A percentile compares a stretch with the other conserved stretches of the same genome.
Conservation (phyloP, 37 sponge, comb jelly and placozoan species). For the Halichondria panicea region DNA sequence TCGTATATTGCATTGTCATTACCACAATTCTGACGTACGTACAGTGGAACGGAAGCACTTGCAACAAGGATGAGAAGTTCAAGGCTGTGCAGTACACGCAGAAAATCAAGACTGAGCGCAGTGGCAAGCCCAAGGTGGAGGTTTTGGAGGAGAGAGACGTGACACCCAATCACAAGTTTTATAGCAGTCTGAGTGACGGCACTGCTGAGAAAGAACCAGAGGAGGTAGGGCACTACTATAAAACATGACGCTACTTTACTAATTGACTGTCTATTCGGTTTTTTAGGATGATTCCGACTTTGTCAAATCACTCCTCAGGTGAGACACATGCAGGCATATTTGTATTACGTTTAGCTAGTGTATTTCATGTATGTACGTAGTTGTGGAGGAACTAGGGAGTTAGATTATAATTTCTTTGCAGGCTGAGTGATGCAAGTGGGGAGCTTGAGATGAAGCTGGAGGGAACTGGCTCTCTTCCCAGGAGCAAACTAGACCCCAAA, state of each 20-base stretch:
- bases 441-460: constrained; percentile 46
- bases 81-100: constrained; percentile 90
- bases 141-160: constrained; percentile 65
- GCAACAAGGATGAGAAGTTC: constrained; percentile 98
- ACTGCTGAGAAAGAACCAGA: constrained; percentile 30
- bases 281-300: constrained; percentile 24
- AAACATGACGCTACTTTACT: not conserved
- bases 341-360: not conserved
- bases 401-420: not conserved
- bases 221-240: constrained; percentile 1
- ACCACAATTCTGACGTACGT: no score
- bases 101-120: constrained; percentile 80
- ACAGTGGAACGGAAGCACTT: constrained; percentile 91
- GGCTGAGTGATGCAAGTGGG: constrained; percentile 85
- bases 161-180: constrained; percentile 59
- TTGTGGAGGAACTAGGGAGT: not conserved
- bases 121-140: constrained; percentile 73
- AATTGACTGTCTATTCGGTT: not conserved
- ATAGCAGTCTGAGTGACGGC: constrained; percentile 36
- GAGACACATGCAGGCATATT: not conserved
- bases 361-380: not conserved
- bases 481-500: constrained; percentile 47
- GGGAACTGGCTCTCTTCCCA: constrained; percentile 36
- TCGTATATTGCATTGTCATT: no score
- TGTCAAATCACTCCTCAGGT: constrained; percentile 38